Conservation (phyloP, 2,113 vertebrate genomes). For the Syngnathus floridae region DNA sequence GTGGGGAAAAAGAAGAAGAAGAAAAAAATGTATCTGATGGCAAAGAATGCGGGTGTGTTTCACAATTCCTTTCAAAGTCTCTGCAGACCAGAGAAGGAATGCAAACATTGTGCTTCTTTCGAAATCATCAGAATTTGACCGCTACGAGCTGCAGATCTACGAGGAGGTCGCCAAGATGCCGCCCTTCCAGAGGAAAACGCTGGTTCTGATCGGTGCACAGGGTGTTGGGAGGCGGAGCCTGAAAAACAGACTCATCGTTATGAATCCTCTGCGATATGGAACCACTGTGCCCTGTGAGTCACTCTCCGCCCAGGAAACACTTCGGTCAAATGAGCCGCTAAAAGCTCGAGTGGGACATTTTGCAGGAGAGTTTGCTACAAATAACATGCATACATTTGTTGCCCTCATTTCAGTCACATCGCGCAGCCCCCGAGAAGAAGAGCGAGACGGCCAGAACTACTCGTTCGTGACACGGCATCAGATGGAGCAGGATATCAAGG, state of each 20-base stretch:
- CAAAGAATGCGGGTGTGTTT: constrained; percentile 89
- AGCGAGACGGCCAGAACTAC: constrained; percentile 90
- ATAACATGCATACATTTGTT: neutral
- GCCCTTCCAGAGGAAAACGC: constrained; percentile 94
- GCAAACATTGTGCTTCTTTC: constrained; percentile 7
- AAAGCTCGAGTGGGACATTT: neutral
- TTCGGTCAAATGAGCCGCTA: neutral
- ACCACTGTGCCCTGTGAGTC: constrained; percentile 96
- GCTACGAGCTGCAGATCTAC: constrained; percentile 96
- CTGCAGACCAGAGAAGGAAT: neutral
- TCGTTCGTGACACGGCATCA: constrained; percentile 84
- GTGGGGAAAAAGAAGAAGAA: constrained; percentile 94
- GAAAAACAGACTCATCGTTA: constrained; percentile 92
- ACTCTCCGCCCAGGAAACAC: constrained; percentile 54
- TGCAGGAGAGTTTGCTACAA: neutral
- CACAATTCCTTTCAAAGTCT: neutral
- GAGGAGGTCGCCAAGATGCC: constrained; percentile 97
- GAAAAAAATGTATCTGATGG: constrained; percentile 97
- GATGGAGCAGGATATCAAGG: constrained; percentile 93
- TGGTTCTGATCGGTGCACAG: constrained; percentile 95
- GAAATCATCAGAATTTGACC: constrained; percentile 85
- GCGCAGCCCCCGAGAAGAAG: constrained; percentile 86
- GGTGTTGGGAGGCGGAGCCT: constrained; percentile 94
- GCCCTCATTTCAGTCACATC: constrained; percentile 80
- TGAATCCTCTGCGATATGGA: constrained; percentile 88